Evolutionary conservation across 2,797 vertebrate genomes (phyloP).

Genomic region (Schizopygopsis pylzovi): DNA sequence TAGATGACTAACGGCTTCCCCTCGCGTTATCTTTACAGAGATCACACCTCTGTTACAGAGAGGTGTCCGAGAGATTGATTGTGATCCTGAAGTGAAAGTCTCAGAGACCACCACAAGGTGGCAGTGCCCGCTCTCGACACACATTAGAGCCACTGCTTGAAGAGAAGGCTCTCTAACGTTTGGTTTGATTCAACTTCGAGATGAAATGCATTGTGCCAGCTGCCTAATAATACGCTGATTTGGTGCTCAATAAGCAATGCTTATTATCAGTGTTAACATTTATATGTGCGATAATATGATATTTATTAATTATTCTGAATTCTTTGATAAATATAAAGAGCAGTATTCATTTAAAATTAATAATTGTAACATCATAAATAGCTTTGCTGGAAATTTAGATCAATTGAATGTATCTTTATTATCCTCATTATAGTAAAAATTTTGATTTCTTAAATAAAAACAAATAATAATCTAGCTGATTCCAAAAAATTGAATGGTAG

Average conservation of each 20-base stretch:
- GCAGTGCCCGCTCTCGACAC: conserved; percentile 64
- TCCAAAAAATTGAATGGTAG: not conserved
- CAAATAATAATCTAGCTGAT: no score
- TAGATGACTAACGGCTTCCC: conserved; percentile 60
- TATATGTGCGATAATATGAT: no score
- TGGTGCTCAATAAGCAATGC: not conserved
- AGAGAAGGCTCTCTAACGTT: no score
- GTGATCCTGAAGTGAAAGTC: conserved; percentile 62
- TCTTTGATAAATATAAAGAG: not conserved
- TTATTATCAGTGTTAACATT: not conserved
- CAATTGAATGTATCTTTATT: not conserved
- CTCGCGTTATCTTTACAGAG: conserved; percentile 5
- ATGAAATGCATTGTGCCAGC: not conserved
- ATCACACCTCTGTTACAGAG: conserved; percentile 35
- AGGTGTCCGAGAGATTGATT: conserved; percentile 31
- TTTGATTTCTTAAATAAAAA: not conserved
- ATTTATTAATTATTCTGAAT: not conserved
- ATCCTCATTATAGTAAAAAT: not conserved
- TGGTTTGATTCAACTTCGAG: not conserved
- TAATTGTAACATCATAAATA: not conserved
- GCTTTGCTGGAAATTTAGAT: not conserved
- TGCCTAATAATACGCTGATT: not conserved
- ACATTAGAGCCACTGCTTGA: not conserved
- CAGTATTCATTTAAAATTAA: not conserved
- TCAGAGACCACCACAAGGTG: conserved; percentile 74